These are phyloP conservation scores for Threskiornis aethiopicus DNA, from an alignment of 2,797 vertebrate genomes.

Conservation along the genomic window DNA sequence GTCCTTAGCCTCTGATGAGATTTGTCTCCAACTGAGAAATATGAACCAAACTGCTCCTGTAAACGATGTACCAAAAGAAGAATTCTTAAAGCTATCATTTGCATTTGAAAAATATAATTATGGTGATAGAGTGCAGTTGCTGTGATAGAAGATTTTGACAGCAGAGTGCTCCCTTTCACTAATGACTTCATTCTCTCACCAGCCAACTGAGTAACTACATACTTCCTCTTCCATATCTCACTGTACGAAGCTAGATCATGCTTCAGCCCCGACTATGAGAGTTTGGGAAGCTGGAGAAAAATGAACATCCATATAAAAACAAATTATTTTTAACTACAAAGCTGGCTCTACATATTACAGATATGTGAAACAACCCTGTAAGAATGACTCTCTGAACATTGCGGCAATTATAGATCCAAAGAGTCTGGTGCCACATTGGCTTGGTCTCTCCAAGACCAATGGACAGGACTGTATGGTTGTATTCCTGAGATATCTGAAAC, in stretches of 20 bases:
- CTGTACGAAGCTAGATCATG: not conserved
- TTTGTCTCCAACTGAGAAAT: not conserved
- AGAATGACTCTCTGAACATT: not conserved
- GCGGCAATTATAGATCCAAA: not conserved
- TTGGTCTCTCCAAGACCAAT: not conserved
- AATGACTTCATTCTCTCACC: not conserved
- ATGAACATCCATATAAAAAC: not conserved
- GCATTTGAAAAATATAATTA: constrained; percentile 46
- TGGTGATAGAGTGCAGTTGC: not conserved
- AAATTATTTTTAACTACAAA: not conserved
- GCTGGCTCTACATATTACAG: not conserved
- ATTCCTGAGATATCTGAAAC: not conserved
- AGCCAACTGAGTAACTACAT: not conserved
- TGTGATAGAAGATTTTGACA: constrained; percentile 2
- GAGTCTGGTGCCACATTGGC: not conserved
- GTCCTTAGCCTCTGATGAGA: not conserved
- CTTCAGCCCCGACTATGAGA: not conserved
- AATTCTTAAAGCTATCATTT: constrained; percentile 21
- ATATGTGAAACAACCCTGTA: not conserved
- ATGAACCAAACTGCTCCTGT: not conserved
- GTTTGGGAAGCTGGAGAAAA: not conserved
- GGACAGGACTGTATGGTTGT: not conserved
- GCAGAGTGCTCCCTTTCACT: not conserved
- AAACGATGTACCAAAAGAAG: not conserved
- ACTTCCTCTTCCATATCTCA: not conserved